Percentiles rank a stretch among this genome's conserved stretches.
Conservation (phyloP, 92 coral and sea anemone species). For the Porites divaricata region DNA sequence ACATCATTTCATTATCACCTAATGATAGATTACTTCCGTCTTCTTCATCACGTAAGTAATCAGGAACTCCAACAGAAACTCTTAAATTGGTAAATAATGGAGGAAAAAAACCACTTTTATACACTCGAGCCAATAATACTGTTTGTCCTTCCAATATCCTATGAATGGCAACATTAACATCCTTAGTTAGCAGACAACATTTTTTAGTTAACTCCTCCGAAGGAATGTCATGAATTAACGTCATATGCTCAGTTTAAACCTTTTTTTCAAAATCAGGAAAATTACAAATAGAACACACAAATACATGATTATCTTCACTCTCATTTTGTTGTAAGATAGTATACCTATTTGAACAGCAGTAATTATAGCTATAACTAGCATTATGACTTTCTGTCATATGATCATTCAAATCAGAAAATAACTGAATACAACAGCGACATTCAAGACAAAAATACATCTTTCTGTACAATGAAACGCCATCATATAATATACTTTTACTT, state of each 20-base stretch:
- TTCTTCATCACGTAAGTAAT: neutral
- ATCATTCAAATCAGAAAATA: neutral
- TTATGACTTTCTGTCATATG: slow-evolving; percentile 8
- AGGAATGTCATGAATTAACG: slow-evolving; percentile 12
- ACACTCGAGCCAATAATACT: neutral
- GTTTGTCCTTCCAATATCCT: neutral
- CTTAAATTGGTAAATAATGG: neutral
- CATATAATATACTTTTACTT: neutral
- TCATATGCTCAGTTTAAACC: neutral
- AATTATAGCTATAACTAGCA: neutral
- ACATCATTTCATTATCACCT: neutral
- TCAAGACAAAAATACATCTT: slow-evolving; percentile 17
- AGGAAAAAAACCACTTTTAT: neutral
- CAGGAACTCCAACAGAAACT: slow-evolving; percentile 9
- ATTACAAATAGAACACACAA: slow-evolving; percentile 18
- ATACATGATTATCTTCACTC: neutral
- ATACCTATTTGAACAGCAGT: neutral
- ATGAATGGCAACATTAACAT: neutral
- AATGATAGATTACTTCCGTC: neutral
- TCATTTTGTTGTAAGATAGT: neutral
- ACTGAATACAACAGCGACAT: neutral
- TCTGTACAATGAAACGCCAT: neutral
- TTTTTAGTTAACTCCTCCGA: neutral
- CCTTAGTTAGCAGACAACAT: neutral
- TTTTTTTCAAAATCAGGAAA: neutral